These are phyloP conservation scores for Lissonota sp. DNA, from an alignment of 2,888 invertebrate genomes.

Conservation along the genomic window DNA sequence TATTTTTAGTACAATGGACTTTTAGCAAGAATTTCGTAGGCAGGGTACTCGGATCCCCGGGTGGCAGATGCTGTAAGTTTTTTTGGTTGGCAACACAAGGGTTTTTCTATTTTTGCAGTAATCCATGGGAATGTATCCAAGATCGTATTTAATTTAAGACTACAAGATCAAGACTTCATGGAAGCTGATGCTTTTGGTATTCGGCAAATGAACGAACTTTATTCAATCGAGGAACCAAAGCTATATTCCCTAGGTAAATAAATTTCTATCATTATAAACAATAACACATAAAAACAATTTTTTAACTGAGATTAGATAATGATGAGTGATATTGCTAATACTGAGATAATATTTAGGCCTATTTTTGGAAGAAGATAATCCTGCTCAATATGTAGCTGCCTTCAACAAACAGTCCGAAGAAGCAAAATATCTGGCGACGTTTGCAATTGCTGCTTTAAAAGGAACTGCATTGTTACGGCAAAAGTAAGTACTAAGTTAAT, in stretches of 20 bases:
- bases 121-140: neutral
- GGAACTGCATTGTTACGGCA: slow-evolving; percentile 87
- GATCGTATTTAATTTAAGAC: slow-evolving; percentile 14
- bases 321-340: slow-evolving; percentile 7
- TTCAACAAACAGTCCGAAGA: slow-evolving; percentile 89
- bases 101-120: neutral
- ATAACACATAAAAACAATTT: slow-evolving; percentile 16
- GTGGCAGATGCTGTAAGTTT: too few relatives aligned
- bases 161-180: slow-evolving; percentile 84
- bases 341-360: slow-evolving; percentile 84
- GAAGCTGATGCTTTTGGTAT: slow-evolving; percentile 89
- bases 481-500: slow-evolving; percentile 85
- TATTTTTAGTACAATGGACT: too few relatives aligned
- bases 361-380: slow-evolving; percentile 87
- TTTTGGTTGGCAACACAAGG: too few relatives aligned
- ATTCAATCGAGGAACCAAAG: slow-evolving; percentile 86
- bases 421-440: slow-evolving; percentile 86
- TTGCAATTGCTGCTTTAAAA: slow-evolving; percentile 89
- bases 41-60: too few relatives aligned
- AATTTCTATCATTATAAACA: neutral
- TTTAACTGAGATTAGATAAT: slow-evolving; percentile 9
- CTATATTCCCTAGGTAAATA: slow-evolving; percentile 81
- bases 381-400: slow-evolving; percentile 89
- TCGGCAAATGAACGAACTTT: slow-evolving; percentile 88
- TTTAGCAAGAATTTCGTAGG: too few relatives aligned